These are phyloP conservation scores for Ophion ellenae DNA, from an alignment of 2,888 invertebrate genomes.

Conservation along the genomic window DNA sequence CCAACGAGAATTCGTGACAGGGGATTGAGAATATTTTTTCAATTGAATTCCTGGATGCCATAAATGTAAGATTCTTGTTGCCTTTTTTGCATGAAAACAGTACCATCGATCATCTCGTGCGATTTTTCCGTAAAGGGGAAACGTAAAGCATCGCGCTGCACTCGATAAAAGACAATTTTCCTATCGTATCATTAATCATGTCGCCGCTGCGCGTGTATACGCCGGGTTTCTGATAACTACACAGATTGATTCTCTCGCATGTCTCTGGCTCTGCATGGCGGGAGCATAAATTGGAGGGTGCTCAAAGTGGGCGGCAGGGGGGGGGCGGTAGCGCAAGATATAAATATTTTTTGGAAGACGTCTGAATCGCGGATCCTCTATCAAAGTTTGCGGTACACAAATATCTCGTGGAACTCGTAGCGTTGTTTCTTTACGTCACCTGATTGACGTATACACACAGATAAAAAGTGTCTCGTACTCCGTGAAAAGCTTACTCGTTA, in stretches of 20 bases:
- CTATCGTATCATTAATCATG: constrained; percentile 12
- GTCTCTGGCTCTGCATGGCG: constrained; percentile 2
- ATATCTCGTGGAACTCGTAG: not conserved
- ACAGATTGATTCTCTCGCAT: constrained; percentile 46
- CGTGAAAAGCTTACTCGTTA: no score
- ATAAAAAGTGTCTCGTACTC: constrained; percentile 2
- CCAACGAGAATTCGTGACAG: no score
- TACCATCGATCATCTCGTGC: not conserved
- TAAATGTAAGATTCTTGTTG: no score
- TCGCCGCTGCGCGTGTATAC: not conserved
- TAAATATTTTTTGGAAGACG: constrained; percentile 19
- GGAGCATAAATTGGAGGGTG: not conserved
- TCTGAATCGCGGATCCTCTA: constrained; percentile 3
- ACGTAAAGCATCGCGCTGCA: not conserved
- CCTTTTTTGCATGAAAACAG: not conserved
- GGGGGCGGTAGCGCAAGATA: not conserved
- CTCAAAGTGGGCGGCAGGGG: no score
- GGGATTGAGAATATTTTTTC: not conserved
- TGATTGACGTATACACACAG: not conserved
- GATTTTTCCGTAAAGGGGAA: not conserved
- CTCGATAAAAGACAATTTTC: constrained; percentile 3
- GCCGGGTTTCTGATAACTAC: constrained; percentile 27
- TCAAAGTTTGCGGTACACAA: not conserved
- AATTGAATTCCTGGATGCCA: no score
- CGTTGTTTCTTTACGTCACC: not conserved